Base-by-base conservation (phyloP, 1,140 invertebrate genomes). In the Conus betulinus region DNA sequence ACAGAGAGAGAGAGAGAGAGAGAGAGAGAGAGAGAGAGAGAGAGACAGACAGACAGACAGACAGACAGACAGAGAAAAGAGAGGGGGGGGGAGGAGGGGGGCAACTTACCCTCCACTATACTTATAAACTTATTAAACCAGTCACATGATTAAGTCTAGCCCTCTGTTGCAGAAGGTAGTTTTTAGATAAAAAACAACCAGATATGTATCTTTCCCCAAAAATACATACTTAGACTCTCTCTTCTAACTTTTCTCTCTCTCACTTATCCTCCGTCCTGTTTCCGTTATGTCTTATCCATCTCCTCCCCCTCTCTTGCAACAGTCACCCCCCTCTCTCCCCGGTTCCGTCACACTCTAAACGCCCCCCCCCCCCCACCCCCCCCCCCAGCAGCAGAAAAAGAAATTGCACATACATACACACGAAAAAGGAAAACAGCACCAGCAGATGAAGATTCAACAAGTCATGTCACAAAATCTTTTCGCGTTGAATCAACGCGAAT, bases 11-110 rank as follows among this genome's bases (percentile, higher is more conserved):
- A 71, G 67, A 71, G 67, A 71, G 67, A 71, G 67, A 71, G 67
- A 71, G 67, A 71, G 67, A 71, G 67, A 71, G 67, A 71, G 67
- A 71, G 67, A 71, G 67, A 71, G 67, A 71, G 67, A 71, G 8
- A 71, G 67, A 71, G 67, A 71, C 17, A 71, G 3, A 71, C 11
- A 71, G 0, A 71, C 11, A 71, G 3, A 71, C 17, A 71, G 3
- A 71, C 17, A 71, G 3, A 71, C 6, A 71, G 0, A 55, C 11
- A 71, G 13, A 71, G 8, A 71, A n/a, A 0, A n/a, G 23, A n/a
- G 23, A n/a, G 20, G 67, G 20, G 67, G 20, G 20, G 20, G 0
- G 20, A 20, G 20, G 67, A 71, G 67, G 5, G 67, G 23, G 53
- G 39, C 7, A n/a, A 17, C 13, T 27, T 82, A 20, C 15, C 15